phyloP scores from a whole-genome alignment of 2,797 vertebrate species.

The Sphenodon punctatus region DNA sequence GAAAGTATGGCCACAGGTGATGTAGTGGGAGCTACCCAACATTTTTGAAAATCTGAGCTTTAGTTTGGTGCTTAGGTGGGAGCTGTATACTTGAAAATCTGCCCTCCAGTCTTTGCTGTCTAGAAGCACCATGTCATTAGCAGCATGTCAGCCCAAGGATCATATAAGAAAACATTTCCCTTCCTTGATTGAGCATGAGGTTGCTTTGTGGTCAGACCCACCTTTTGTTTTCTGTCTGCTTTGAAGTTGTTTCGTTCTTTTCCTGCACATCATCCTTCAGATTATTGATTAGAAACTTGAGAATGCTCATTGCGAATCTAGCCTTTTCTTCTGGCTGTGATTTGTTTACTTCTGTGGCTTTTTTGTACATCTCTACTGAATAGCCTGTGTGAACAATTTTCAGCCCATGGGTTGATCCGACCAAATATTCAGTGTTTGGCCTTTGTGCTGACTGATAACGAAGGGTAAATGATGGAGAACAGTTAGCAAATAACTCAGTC shows the following conservation, averaged over 20 bases:
- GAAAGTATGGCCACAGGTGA: no score
- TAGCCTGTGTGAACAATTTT: no score
- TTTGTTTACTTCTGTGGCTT: background rate
- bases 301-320: background rate
- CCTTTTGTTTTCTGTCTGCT: background rate
- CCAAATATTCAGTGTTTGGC: no score
- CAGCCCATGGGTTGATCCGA: no score
- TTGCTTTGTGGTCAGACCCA: background rate
- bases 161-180: background rate
- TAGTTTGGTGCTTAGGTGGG: no score
- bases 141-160: background rate
- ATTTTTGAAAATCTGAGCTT: no score
- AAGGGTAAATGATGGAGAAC: background rate
- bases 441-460: fast-evolving
- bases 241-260: background rate
- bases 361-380: fast-evolving
- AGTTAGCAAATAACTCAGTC: background rate
- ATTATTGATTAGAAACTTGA: background rate
- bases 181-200: background rate
- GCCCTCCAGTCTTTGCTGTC: background rate
- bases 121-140: background rate
- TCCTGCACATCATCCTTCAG: background rate
- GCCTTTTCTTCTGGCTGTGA: fast-evolving
- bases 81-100: no score
- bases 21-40: no score